Evolutionary conservation across 2,113 vertebrate genomes (phyloP).

Genomic region (Urocitellus parryii): DNA sequence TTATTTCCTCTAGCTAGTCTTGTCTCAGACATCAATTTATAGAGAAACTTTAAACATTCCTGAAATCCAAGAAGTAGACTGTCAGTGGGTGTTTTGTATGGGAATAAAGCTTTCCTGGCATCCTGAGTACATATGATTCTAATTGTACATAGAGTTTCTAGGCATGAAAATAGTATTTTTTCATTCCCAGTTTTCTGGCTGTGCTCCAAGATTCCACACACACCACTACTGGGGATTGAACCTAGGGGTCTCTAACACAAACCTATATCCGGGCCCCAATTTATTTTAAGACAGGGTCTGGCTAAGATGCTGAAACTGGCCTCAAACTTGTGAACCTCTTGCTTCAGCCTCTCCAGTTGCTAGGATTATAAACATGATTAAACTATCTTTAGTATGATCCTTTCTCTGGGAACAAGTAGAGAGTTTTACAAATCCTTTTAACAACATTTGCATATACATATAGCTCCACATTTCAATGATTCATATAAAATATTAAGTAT

Average conservation of each 20-base stretch:
- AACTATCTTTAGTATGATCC: slow-evolving; percentile 20
- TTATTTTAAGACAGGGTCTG: too few species aligned
- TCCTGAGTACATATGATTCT: slow-evolving; percentile 39
- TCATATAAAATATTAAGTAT: slow-evolving; percentile 45
- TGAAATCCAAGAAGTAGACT: not conserved
- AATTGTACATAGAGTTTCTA: slow-evolving; percentile 5
- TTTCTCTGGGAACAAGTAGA: not conserved
- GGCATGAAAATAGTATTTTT: not conserved
- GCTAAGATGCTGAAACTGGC: too few species aligned
- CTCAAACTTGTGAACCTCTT: too few species aligned
- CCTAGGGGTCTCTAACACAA: too few species aligned
- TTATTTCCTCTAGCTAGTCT: not conserved
- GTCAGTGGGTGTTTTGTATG: not conserved
- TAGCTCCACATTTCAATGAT: not conserved
- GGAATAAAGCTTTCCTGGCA: not conserved
- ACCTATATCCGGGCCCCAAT: too few species aligned
- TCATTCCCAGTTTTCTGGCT: slow-evolving; percentile 50
- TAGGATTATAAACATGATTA: not conserved
- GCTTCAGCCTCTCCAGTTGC: too few species aligned
- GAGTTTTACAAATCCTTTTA: too few species aligned
- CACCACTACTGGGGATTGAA: too few species aligned
- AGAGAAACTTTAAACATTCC: not conserved
- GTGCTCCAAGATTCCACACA: not conserved
- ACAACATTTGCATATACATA: not conserved
- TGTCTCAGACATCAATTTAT: not conserved